Evolutionary conservation across 2,113 vertebrate species (phyloP).

Genomic region (Mastomys natalensis): DNA sequence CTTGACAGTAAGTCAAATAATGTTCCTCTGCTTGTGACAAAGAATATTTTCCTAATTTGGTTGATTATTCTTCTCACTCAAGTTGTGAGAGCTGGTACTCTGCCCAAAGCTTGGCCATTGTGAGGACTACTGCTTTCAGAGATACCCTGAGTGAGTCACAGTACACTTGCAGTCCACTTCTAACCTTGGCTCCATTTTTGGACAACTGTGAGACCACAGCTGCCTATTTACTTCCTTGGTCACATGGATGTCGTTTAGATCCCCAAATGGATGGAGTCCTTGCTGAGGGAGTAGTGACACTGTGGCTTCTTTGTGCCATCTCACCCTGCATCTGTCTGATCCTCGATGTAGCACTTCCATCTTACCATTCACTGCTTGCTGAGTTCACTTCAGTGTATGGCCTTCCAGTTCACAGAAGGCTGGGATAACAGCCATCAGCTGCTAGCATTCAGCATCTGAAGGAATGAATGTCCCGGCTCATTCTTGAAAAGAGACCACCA

Average conservation of each 20-base stretch:
- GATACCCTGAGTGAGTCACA: background rate
- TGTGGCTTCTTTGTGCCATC: background rate
- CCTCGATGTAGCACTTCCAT: background rate
- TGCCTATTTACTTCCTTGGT: background rate
- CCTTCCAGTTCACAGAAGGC: background rate
- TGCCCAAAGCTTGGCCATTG: background rate
- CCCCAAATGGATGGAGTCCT: background rate
- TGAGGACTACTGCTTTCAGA: constrained; percentile 1
- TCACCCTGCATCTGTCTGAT: background rate
- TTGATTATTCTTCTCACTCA: background rate
- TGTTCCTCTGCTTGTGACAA: constrained; percentile 13
- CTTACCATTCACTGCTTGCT: background rate
- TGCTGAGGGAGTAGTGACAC: background rate
- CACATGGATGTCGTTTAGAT: background rate
- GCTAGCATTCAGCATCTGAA: background rate
- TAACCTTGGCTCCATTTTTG: background rate
- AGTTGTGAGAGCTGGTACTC: background rate
- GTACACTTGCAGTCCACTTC: background rate
- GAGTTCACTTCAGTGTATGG: background rate
- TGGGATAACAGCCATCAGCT: background rate
- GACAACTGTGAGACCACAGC: background rate
- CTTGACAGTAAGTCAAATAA: background rate
- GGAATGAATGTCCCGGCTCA: background rate
- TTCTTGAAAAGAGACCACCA: background rate
- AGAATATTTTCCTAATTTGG: background rate